Base-by-base conservation (phyloP, 2,113 vertebrate species). In the Nycticryphes semicollaris region DNA sequence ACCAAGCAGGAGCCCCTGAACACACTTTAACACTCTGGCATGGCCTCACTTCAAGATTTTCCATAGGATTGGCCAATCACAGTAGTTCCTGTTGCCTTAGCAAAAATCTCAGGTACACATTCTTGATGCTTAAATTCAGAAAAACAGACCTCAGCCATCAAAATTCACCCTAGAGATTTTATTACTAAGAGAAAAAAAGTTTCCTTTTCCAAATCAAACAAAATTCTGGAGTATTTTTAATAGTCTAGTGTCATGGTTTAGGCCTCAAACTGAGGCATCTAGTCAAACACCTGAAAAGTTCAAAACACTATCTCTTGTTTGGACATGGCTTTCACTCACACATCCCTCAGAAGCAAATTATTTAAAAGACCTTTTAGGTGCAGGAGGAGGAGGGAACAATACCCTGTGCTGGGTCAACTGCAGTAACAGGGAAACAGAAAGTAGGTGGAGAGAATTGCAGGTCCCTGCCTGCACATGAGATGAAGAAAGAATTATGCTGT, bases 191-290 rank as follows among this genome's bases (percentile, higher is more conserved):
- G 48, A 20, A 73, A 89, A 84, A 48, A 25, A 62, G 56, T 48
- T 75, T 68, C 57, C 80, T 89, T 60, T 91, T 89, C 87, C 80
- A 96, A 95, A 75, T 68, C 51, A 94, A 95, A 92, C 66, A 88
- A 63, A 78, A 75, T 79, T 60, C 91, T 96, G 84, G 62, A 85
- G 37, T 24, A 62, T 54, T 85, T 96, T 83, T 84, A 95, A 25
- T 48, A 45, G 6, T 21, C 30, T 39, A 30, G 28, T 54, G 28
- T 54, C 28, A 4, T 54, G 53, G 53, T 30, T 54, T 54, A 54
- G 53, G 53, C 53, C 17, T 30, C 28, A 54, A 54, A 54, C 17
- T 28, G 28, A 28, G 53, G 30, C 53, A 54, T 17, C 28, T 54
- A 70, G 50, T 78, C 84, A 75, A 81, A 94, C 78, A 87, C 77